Evolutionary conservation across 2,888 invertebrate species (phyloP).

Genomic region (Hyposoter didymator): DNA sequence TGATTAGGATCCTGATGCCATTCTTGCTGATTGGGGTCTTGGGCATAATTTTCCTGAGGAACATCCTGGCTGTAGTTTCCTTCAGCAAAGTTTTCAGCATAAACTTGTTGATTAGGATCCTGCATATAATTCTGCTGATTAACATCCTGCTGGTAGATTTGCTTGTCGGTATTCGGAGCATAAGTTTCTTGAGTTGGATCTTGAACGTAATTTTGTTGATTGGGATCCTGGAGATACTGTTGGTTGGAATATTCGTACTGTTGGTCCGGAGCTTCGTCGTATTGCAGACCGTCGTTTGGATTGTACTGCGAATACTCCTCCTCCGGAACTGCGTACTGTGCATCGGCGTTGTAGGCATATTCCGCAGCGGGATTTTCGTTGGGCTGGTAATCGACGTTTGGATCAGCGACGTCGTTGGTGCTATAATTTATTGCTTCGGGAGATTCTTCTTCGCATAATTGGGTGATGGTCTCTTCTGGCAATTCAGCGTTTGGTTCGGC

Average conservation of each 20-base stretch:
- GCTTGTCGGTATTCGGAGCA: constrained; percentile 28
- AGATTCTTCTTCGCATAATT: not conserved
- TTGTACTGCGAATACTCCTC: constrained; percentile 46
- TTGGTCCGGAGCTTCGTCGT: constrained; percentile 38
- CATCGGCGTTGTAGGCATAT: constrained; percentile 61
- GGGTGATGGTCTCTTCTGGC: not conserved
- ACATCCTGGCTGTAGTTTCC: constrained; percentile 27
- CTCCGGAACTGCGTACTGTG: constrained; percentile 53
- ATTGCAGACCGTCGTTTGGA: constrained; percentile 50
- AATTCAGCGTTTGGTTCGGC: constrained; percentile 18
- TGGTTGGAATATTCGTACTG: constrained; percentile 48
- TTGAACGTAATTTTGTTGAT: constrained; percentile 28
- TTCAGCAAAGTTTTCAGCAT: constrained; percentile 14
- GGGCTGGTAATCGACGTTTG: constrained; percentile 16
- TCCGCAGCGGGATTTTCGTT: constrained; percentile 64
- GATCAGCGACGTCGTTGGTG: constrained; percentile 40
- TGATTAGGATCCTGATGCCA: constrained; percentile 39
- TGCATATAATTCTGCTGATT: constrained; percentile 69
- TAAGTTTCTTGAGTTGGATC: constrained; percentile 25
- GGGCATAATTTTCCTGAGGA: constrained; percentile 46
- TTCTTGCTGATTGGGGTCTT: constrained; percentile 29
- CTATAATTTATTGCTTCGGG: constrained; percentile 9
- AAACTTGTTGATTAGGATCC: constrained; percentile 55
- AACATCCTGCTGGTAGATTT: too few species aligned
- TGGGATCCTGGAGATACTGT: constrained; percentile 49